A percentile compares a stretch with the other conserved stretches of the same genome.
phyloP scores from a whole-genome alignment of 2,113 vertebrate species.

The Microtus ochrogaster region DNA sequence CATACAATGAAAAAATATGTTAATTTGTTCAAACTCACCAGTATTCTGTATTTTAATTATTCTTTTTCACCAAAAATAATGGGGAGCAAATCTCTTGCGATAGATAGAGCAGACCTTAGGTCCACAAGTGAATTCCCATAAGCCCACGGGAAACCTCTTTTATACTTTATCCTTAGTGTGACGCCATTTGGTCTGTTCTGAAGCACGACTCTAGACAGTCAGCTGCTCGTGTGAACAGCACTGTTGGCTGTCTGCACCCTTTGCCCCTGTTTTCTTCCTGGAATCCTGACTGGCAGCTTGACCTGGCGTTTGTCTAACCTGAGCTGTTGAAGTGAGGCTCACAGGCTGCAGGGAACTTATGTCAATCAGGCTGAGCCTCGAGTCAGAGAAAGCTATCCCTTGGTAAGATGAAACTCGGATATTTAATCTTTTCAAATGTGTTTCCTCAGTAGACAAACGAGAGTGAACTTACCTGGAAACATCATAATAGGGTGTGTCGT shows the following conservation, averaged over 20 bases:
- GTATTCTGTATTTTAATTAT: not conserved
- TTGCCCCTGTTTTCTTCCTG: not conserved
- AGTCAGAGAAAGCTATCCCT: not conserved
- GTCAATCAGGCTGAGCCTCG: not conserved
- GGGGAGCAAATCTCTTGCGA: not conserved
- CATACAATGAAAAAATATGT: not conserved
- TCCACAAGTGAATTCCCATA: not conserved
- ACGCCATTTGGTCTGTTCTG: not conserved
- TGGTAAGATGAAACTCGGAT: not conserved
- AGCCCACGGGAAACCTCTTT: not conserved
- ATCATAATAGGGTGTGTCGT: constrained; percentile 89
- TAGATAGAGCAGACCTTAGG: not conserved
- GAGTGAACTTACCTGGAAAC: constrained; percentile 87
- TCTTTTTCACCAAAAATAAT: constrained; percentile 26
- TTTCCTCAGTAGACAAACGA: not conserved
- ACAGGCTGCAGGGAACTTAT: not conserved
- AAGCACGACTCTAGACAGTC: not conserved
- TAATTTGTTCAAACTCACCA: not conserved
- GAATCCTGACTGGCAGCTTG: constrained; percentile 3
- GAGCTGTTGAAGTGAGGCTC: not conserved
- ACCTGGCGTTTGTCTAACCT: not conserved
- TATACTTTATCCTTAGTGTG: not conserved
- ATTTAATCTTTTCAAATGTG: constrained; percentile 8
- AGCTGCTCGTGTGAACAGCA: not conserved
- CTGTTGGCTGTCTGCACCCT: not conserved